These are phyloP conservation scores for Pogoniulus pusillus DNA, from an alignment of 2,797 vertebrate species.

Conservation along the genomic window DNA sequence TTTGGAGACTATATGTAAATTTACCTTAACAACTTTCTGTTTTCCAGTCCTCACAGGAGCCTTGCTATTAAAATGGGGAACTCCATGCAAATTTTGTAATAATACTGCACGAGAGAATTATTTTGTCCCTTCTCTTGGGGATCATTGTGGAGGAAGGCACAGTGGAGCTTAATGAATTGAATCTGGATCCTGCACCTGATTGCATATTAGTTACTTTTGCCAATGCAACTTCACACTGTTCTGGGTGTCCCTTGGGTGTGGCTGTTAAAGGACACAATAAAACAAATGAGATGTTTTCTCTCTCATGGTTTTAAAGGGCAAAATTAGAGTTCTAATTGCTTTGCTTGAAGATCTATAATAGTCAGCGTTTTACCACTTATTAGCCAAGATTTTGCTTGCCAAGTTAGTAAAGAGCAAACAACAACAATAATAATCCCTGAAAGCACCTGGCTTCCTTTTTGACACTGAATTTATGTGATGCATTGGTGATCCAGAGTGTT, in stretches of 20 bases:
- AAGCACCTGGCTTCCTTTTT: neutral
- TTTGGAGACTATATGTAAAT: neutral
- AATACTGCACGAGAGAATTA: neutral
- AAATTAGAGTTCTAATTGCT: neutral
- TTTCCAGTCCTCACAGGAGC: neutral
- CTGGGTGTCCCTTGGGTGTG: neutral
- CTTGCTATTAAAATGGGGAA: neutral
- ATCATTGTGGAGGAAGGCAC: neutral
- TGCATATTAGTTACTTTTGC: neutral
- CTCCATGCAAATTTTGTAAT: neutral
- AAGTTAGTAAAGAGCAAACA: neutral
- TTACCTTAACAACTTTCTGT: neutral
- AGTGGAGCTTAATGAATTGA: constrained; percentile 7
- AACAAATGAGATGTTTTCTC: constrained; percentile 5
- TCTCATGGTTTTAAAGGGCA: neutral
- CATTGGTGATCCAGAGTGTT: neutral
- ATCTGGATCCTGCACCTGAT: neutral
- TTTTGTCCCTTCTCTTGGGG: neutral
- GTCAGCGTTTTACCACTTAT: neutral
- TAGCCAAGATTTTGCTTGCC: neutral
- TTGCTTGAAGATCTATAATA: neutral
- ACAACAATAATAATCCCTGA: neutral
- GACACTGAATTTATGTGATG: neutral
- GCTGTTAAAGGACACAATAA: constrained; percentile 15
- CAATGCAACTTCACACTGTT: neutral